A percentile compares a stretch with the other conserved stretches of the same genome.
Conservation (phyloP, 2,888 invertebrate genomes). For the Boloria euphrosyne region DNA sequence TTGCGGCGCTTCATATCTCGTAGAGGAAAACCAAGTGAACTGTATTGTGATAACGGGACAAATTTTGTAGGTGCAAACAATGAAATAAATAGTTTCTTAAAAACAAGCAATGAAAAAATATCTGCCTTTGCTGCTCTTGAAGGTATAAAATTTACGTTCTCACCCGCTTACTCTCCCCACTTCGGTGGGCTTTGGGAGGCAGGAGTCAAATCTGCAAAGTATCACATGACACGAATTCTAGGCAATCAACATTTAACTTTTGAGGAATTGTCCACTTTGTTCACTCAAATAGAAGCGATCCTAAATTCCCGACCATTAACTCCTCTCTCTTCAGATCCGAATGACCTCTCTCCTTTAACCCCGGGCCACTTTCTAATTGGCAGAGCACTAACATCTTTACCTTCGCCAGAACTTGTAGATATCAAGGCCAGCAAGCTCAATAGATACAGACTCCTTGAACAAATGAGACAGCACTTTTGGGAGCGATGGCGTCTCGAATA, state of each 20-base stretch:
- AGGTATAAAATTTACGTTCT: background rate
- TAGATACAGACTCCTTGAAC: background rate
- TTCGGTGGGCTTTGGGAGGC: background rate
- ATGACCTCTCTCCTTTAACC: background rate
- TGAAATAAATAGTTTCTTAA: background rate
- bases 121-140: background rate
- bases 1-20: background rate
- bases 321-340: background rate
- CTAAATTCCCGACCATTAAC: background rate
- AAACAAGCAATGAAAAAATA: background rate
- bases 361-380: background rate
- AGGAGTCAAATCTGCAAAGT: background rate
- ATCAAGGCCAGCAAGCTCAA: background rate
- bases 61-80: slow-evolving; percentile 1
- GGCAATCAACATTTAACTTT: background rate
- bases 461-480: slow-evolving; percentile 1
- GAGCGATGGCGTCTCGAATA: slow-evolving; percentile 1
- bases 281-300: background rate
- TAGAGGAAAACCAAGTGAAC: background rate
- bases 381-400: background rate
- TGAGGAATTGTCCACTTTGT: background rate
- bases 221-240: background rate
- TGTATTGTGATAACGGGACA: background rate
- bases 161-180: background rate
- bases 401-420: background rate